Base-by-base conservation (phyloP, 1,140 invertebrate genomes). In the Drosophila grimshawi region DNA sequence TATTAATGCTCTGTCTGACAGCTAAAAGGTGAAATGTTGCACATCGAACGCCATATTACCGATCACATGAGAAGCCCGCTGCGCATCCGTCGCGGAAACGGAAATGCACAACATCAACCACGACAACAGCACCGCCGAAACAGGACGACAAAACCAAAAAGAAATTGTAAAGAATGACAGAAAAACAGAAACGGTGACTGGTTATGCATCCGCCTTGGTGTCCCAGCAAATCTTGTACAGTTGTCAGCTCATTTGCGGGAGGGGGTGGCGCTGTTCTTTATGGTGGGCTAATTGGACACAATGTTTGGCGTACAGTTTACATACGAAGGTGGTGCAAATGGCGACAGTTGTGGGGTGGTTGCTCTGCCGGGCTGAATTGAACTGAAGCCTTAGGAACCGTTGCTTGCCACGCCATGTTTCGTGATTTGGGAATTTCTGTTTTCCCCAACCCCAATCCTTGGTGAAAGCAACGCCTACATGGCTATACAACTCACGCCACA, bases 351-450 rank as follows among this genome's bases (percentile, higher is more conserved):
- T 60, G 43, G 57, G 57, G 71, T 80, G 66, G 68, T 60, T 83
- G 71, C 11, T 7, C 6, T 41, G 45, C n/a, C 41, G 49, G 6
- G 3, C 39, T 41, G 4, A 10, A 43, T n/a, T 19, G 19, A 19
- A 19, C 19, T 19, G 19, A 19, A 37, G 32, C 19, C 27, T 51
- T 55, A 68, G 65, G 67, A 83, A 89, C 85, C 80, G 80, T 67
- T 65, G 69, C 71, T 89, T 85, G 78, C 85, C 85, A 89, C 85
- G 85, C 85, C 80, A 89, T 89, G 85, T 89, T 83, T 89, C 85
- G 85, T 89, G 85, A 86, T 86, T 86, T 77, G 35, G 57, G 57
- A 52, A 57, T 46, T 85, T 66, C 59, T 73, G 65, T 82, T 27
- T 37, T 35, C 3, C 37, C 37, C 33, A 29, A 51, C 52, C 10